These are phyloP conservation scores for Hoplodrina blanda DNA, from an alignment of 2,888 invertebrate genomes.

Conservation along the genomic window DNA sequence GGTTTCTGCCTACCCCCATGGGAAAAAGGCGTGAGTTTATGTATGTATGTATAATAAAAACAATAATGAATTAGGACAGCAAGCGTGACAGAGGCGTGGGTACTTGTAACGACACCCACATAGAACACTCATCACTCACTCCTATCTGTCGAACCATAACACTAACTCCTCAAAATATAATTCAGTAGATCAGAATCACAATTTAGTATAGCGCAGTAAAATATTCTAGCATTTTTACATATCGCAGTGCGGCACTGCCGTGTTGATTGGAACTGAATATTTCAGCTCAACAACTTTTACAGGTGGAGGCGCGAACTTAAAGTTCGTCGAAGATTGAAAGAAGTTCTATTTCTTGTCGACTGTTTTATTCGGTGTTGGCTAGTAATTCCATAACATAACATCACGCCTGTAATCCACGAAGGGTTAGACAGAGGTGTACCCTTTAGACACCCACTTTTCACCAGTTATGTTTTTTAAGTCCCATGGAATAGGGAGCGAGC, in stretches of 20 bases:
- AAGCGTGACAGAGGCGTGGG: too few relatives aligned
- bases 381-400: not conserved
- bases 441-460: too few relatives aligned
- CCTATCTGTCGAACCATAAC: not conserved
- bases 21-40: too few relatives aligned
- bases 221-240: constrained; percentile 31
- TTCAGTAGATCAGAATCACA: constrained; percentile 8
- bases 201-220: constrained; percentile 5
- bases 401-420: too few relatives aligned
- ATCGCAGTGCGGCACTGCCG: constrained; percentile 11
- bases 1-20: too few relatives aligned
- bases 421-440: too few relatives aligned
- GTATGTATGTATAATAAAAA: too few relatives aligned
- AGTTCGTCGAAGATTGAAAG: not conserved
- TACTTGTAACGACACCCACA: not conserved
- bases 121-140: too few relatives aligned
- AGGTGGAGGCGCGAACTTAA: not conserved
- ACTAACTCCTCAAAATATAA: not conserved
- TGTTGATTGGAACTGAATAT: constrained; percentile 47
- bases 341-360: not conserved
- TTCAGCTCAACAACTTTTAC: constrained; percentile 21
- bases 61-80: too few relatives aligned
- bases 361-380: not conserved
- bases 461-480: too few relatives aligned
- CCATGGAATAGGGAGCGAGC: too few relatives aligned